A percentile compares a stretch with the other conserved stretches of the same genome.
Conservation (phyloP, 2,888 invertebrate genomes). For the Dryomyza anilis region DNA sequence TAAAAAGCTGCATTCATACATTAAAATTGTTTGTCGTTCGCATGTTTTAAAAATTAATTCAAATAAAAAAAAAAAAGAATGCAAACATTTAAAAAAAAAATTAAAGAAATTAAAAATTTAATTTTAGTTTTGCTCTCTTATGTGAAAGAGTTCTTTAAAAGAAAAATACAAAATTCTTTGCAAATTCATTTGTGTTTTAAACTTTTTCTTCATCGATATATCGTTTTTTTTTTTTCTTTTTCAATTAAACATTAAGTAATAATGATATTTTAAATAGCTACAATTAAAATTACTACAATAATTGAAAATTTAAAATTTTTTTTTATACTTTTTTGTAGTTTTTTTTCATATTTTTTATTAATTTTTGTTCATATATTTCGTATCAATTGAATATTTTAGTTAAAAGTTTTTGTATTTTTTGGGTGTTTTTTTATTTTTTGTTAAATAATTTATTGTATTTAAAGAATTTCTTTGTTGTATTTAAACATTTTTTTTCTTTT, state of each 20-base stretch:
- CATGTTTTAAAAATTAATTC: not conserved
- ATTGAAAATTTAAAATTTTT: not conserved
- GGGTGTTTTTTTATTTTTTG: not conserved
- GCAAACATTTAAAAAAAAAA: not conserved
- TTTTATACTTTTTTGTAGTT: slow-evolving; percentile 3
- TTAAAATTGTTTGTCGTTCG: not conserved
- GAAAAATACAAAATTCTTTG: slow-evolving; percentile 17
- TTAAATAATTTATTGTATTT: too few relatives aligned
- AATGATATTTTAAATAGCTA: too few relatives aligned
- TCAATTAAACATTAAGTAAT: too few relatives aligned
- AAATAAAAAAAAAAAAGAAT: not conserved
- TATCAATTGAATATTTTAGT: too few relatives aligned
- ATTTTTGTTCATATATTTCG: not conserved
- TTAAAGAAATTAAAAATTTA: too few relatives aligned
- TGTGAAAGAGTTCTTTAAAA: slow-evolving; percentile 10
- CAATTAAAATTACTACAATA: too few relatives aligned
- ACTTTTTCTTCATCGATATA: too few relatives aligned
- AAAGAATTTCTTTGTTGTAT: not conserved
- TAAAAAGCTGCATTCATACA: slow-evolving; percentile 11
- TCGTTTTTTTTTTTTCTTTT: too few relatives aligned
- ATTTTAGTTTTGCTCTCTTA: too few relatives aligned
- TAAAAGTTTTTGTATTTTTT: slow-evolving; percentile 3
- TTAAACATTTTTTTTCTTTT: not conserved
- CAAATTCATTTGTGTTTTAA: slow-evolving; percentile 2
- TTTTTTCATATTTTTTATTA: not conserved